phyloP scores from a whole-genome alignment of 2,113 vertebrate species.

The Forbesichthys papilliferus region DNA sequence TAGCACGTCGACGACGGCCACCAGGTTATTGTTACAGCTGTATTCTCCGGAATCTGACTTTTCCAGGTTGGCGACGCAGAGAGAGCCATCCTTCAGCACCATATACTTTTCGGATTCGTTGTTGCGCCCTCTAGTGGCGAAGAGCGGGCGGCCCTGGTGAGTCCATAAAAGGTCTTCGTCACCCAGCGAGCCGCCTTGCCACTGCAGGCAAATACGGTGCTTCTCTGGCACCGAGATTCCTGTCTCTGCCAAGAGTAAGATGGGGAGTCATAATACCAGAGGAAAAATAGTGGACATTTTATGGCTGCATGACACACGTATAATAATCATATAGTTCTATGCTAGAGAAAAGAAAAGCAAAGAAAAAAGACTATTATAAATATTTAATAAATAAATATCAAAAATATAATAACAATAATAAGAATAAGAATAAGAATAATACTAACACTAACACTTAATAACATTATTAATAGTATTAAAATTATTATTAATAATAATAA shows the following conservation, averaged over 20 bases:
- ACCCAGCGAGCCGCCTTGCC: background rate
- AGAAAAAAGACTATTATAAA: no score
- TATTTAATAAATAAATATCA: no score
- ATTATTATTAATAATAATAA: no score
- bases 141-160: conserved; percentile 24
- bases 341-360: no score
- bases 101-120: conserved; percentile 19
- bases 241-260: conserved; percentile 14
- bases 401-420: no score
- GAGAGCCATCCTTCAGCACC: conserved; percentile 28
- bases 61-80: conserved; percentile 49
- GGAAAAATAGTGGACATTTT: background rate
- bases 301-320: no score
- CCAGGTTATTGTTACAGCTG: conserved; percentile 50
- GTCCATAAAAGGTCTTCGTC: conserved; percentile 55
- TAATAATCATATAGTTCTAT: no score
- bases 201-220: conserved; percentile 53
- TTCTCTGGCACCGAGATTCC: conserved; percentile 58
- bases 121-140: conserved; percentile 8
- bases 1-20: conserved; percentile 63
- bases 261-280: background rate
- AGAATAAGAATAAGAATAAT: no score
- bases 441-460: no score
- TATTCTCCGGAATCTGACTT: conserved; percentile 46
- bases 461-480: no score